A percentile compares a stretch with the other conserved stretches of the same genome.
Evolutionary conservation across 2,888 invertebrate genomes (phyloP).

Genomic region (Invenusta paracnida): DNA sequence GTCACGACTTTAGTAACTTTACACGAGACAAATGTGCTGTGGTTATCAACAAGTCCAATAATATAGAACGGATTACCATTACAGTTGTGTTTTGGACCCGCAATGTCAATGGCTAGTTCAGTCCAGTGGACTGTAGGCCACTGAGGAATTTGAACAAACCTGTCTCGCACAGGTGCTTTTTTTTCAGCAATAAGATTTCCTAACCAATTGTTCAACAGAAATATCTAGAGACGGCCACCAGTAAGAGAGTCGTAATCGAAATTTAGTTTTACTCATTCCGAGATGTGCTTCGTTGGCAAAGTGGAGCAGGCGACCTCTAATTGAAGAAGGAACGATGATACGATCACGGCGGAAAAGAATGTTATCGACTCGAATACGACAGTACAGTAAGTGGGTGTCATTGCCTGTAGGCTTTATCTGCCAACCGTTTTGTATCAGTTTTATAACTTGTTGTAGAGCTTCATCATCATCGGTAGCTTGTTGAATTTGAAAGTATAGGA

Average conservation of each 20-base stretch:
- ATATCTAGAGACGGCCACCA: constrained; percentile 41
- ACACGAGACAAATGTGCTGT: constrained; percentile 11
- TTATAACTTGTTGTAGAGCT: constrained; percentile 21
- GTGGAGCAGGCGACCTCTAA: background rate
- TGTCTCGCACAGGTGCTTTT: constrained; percentile 30
- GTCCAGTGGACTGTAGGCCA: constrained; percentile 1
- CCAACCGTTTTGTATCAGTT: constrained; percentile 33
- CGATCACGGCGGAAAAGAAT: constrained; percentile 28
- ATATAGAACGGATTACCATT: constrained; percentile 26
- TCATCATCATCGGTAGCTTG: constrained; percentile 26
- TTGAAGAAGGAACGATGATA: background rate
- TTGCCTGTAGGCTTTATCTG: constrained; percentile 27
- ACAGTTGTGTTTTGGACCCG: constrained; percentile 20
- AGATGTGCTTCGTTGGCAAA: constrained; percentile 41
- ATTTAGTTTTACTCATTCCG: constrained; percentile 42
- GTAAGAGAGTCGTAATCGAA: constrained; percentile 35
- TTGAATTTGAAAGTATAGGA: constrained; percentile 9
- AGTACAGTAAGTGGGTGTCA: constrained; percentile 28
- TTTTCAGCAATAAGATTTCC: constrained; percentile 36
- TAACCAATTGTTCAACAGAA: constrained; percentile 36
- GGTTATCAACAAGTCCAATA: constrained; percentile 29
- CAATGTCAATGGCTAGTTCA: constrained; percentile 31
- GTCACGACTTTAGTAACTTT: constrained; percentile 28
- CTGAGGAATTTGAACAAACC: constrained; percentile 32
- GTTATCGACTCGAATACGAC: constrained; percentile 23